Evolutionary conservation across 1,140 invertebrate genomes (phyloP).

Genomic region (Drosophila obscura): DNA sequence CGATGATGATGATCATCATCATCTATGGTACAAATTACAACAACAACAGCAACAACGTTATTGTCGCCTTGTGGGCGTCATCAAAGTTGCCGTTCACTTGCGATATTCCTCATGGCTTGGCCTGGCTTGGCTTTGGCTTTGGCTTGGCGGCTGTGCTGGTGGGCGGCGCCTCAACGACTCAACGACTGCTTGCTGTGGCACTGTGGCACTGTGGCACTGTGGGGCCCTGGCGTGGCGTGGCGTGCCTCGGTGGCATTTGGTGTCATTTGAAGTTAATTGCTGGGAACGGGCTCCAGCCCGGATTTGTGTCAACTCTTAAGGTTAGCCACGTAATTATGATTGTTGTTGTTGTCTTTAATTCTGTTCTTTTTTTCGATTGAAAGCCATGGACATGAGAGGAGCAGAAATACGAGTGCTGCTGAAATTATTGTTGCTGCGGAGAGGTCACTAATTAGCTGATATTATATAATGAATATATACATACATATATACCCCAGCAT

Average conservation of each 20-base stretch:
- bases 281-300: constrained; percentile 68
- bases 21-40: constrained; percentile 28
- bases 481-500: neutral
- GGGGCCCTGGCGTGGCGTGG: constrained; percentile 49
- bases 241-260: constrained; percentile 79
- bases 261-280: constrained; percentile 83
- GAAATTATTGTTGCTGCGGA: too few species aligned
- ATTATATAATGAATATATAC: neutral
- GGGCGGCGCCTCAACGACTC: constrained; percentile 45
- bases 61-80: constrained; percentile 71
- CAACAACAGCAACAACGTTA: constrained; percentile 11
- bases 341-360: constrained; percentile 52
- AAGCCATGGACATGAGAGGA: neutral
- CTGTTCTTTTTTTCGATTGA: constrained; percentile 39
- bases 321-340: constrained; percentile 81
- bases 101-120: constrained; percentile 23
- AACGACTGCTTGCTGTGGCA: constrained; percentile 10
- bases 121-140: constrained; percentile 9
- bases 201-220: constrained; percentile 16
- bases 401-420: too few species aligned
- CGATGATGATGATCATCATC: constrained; percentile 32
- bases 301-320: constrained; percentile 82
- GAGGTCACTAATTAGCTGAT: constrained; percentile 12
- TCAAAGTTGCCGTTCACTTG: constrained; percentile 81
- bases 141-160: constrained; percentile 42